Base-by-base conservation (phyloP, 92 coral and sea anemone species). In the Porites lobata region DNA sequence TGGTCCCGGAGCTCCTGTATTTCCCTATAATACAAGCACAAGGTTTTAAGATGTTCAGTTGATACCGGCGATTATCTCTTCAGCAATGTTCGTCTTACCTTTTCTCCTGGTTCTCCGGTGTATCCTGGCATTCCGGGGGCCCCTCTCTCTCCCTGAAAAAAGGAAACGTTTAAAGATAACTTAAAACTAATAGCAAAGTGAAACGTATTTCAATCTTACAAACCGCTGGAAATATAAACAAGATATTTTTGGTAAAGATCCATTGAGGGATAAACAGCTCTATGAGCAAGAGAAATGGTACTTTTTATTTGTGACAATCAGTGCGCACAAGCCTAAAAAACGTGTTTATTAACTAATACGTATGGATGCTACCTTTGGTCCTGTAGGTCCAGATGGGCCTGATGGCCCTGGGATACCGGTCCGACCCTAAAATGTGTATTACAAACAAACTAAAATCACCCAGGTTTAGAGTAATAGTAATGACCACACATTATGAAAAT, bases 91-190 rank as follows among this genome's bases (percentile, higher is more conserved):
- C 22, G 1, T 18, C 14, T 51, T 85, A 94, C 98, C 96, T 95
- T 95, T 19, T 87, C 89, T 65, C 98, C 98, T 13, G 98, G 94
- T 69, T 90, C 94, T 69, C 98, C 98, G 12, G 94, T 62, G 72
- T 93, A 95, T 47, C 98, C 98, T 54, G 96, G 84, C 90, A 91
- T 69, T 47, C 98, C 98, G 20, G 93, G 81, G 9, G 91, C 79
- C 1, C 99, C 99, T 52, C 91, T 93, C 54, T 93, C 99, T 69
- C 99, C 99, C 98, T 96, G 72, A 73, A 61, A 68, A 77, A 52
- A 18, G 22, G 56, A 63, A 53, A 63, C 7, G 47, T 6, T 69
- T 63, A 38, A 43, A 14, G 52, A 82, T 15, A 15, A 54, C 22
- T 57, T 11, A 70, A 9, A 56, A 53, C 1, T 9, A 21, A 19